phyloP scores from a whole-genome alignment of 2,797 vertebrate species.

The Chrosomus eos region DNA sequence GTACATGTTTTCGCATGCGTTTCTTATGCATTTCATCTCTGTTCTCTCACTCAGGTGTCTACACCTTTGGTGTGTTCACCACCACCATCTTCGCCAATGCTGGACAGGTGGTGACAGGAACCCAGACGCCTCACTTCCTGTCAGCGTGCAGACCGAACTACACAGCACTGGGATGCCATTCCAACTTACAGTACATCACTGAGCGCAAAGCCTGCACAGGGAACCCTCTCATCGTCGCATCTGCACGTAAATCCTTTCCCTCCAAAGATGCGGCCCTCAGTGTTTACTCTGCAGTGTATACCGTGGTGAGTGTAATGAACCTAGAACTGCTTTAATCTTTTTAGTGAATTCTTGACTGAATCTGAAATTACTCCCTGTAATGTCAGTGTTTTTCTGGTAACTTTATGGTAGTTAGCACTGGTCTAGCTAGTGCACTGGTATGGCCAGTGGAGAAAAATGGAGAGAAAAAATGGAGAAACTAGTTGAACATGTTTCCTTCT shows the following conservation, averaged over 20 bases:
- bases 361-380: neutral
- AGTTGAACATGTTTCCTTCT: neutral
- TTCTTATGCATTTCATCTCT: neutral
- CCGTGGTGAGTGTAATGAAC: constrained; percentile 76
- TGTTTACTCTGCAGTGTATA: constrained; percentile 90
- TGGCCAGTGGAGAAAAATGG: neutral
- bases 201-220: constrained; percentile 84
- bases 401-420: neutral
- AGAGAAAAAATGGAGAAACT: neutral
- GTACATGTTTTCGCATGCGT: neutral
- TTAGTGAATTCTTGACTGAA: neutral
- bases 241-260: constrained; percentile 90
- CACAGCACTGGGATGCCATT: constrained; percentile 89
- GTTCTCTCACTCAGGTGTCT: constrained; percentile 79
- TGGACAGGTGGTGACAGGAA: constrained; percentile 92
- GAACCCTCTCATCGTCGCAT: constrained; percentile 84
- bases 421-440: neutral
- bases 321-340: neutral
- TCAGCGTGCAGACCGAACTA: constrained; percentile 92
- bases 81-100: constrained; percentile 93
- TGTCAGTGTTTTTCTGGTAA: neutral
- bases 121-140: constrained; percentile 92
- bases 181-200: constrained; percentile 84
- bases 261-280: constrained; percentile 92
- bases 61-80: constrained; percentile 91